Evolutionary conservation across 2,113 vertebrate genomes (phyloP).

Genomic region (Charina bottae): DNA sequence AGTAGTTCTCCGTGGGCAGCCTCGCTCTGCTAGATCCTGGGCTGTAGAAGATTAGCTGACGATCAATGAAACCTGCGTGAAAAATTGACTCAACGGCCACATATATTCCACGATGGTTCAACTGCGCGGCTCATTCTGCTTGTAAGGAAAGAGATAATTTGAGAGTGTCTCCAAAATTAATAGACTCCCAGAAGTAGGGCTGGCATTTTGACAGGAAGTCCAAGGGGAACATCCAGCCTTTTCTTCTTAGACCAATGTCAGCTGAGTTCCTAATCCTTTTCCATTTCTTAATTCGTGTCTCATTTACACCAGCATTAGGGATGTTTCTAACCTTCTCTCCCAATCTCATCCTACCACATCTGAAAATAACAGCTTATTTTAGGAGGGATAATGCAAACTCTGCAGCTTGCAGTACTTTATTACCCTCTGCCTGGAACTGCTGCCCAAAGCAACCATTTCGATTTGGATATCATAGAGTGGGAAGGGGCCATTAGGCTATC

Average conservation of each 20-base stretch:
- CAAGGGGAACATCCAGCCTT: background rate
- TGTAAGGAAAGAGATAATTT: background rate
- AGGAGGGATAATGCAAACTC: too few species aligned
- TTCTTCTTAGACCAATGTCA: background rate
- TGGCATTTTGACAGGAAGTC: background rate
- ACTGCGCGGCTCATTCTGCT: background rate
- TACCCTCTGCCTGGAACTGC: too few species aligned
- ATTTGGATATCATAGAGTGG: too few species aligned
- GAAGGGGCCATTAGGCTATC: too few species aligned
- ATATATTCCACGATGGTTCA: background rate
- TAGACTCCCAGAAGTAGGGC: fast-evolving
- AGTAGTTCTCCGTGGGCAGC: background rate
- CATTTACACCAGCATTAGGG: too few species aligned
- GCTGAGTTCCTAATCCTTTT: background rate
- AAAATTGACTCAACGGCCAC: background rate
- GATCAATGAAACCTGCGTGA: background rate
- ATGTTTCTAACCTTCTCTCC: too few species aligned
- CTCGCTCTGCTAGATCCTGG: background rate
- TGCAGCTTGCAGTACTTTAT: too few species aligned
- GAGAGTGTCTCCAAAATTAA: fast-evolving
- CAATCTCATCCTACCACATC: too few species aligned
- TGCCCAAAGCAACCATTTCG: too few species aligned
- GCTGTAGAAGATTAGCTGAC: background rate
- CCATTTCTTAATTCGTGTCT: too few species aligned
- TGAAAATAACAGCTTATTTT: too few species aligned